Percentiles rank a stretch among this genome's conserved stretches.
phyloP scores from a whole-genome alignment of 2,888 invertebrate genomes.

The Iphiclides podalirius region DNA sequence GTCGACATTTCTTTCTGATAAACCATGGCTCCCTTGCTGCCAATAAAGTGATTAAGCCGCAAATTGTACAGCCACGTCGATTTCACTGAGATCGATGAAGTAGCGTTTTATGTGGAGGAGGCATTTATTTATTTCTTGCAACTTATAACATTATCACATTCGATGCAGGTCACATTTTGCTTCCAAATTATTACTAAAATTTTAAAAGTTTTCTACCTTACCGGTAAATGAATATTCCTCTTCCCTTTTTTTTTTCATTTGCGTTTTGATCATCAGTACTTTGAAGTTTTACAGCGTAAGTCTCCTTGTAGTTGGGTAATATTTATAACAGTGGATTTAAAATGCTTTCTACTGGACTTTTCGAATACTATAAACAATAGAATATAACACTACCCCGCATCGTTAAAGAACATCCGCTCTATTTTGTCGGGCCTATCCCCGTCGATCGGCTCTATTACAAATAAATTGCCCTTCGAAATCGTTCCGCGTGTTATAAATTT shows the following conservation, averaged over 20 bases:
- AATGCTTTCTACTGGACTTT: too few relatives aligned
- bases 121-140: too few relatives aligned
- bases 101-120: slow-evolving; percentile 26
- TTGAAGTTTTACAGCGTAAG: too few relatives aligned
- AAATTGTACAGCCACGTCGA: slow-evolving; percentile 65
- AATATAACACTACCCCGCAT: not conserved
- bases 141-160: too few relatives aligned
- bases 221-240: too few relatives aligned
- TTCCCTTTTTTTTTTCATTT: too few relatives aligned
- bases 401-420: slow-evolving; percentile 26
- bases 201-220: too few relatives aligned
- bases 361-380: slow-evolving; percentile 1
- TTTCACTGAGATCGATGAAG: slow-evolving; percentile 30
- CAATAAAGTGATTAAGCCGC: slow-evolving; percentile 81
- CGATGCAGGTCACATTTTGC: too few relatives aligned
- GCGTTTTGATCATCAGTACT: too few relatives aligned
- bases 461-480: slow-evolving; percentile 76
- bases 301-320: too few relatives aligned
- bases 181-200: too few relatives aligned
- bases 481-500: slow-evolving; percentile 76
- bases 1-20: slow-evolving; percentile 75
- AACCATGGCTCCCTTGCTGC: slow-evolving; percentile 68
- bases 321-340: too few relatives aligned
- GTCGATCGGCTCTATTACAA: slow-evolving; percentile 70
- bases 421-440: slow-evolving; percentile 42